Evolutionary conservation across 1,140 invertebrate species (phyloP).

Genomic region (Lordiphosa collinella): DNA sequence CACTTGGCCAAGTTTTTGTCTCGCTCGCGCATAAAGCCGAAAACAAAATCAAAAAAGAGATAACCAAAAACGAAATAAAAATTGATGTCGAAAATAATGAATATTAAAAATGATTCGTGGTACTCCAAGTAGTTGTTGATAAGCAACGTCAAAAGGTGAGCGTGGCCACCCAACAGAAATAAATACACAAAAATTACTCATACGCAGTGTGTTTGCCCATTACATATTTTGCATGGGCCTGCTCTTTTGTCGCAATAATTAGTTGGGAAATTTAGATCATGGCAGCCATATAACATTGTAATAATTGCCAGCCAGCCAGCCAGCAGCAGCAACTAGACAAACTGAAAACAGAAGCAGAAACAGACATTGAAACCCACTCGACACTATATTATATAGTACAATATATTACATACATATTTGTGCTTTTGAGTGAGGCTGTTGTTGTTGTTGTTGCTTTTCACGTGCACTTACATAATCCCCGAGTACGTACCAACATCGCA

Average conservation of each 20-base stretch:
- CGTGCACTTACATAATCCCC: conserved; percentile 51
- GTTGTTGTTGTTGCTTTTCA: conserved; percentile 40
- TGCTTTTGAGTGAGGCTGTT: too few species aligned
- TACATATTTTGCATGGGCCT: conserved; percentile 23
- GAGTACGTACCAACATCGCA: conserved; percentile 20
- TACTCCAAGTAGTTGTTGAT: conserved; percentile 24
- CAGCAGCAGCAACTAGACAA: conserved; percentile 36
- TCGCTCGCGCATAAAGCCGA: conserved; percentile 34
- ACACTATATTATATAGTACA: too few species aligned
- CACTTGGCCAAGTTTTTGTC: conserved; percentile 79
- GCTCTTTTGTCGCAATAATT: conserved; percentile 62
- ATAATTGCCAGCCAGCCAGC: conserved; percentile 35
- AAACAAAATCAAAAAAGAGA: conserved; percentile 18
- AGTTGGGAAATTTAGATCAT: conserved; percentile 67
- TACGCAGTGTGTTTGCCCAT: conserved; percentile 21
- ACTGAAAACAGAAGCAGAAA: conserved; percentile 25
- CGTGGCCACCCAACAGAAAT: conserved; percentile 1
- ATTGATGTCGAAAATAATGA: conserved; percentile 6
- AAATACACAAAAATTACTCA: conserved; percentile 25
- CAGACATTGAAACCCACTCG: conserved; percentile 32
- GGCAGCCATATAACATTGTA: conserved; percentile 65
- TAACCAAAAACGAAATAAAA: conserved; percentile 14
- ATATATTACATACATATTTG: too few species aligned
- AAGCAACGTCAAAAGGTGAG: conserved; percentile 29
- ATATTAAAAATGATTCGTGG: conserved; percentile 4